A percentile compares a stretch with the other conserved stretches of the same genome.
These are phyloP conservation scores for Rhopalosiphum padi DNA, from an alignment of 1,140 invertebrate species.

Conservation along the genomic window DNA sequence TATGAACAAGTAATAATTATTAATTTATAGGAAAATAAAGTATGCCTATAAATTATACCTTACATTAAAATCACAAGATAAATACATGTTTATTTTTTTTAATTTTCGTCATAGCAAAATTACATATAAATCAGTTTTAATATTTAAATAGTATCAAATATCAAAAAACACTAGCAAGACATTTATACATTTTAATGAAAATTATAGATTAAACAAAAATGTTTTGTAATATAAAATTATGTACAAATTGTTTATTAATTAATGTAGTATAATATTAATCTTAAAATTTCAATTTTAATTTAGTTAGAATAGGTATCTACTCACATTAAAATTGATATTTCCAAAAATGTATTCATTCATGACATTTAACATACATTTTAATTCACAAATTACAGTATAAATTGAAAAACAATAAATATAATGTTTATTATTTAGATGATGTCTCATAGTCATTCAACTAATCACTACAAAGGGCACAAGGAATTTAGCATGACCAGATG, in stretches of 20 bases:
- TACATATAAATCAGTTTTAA: background rate
- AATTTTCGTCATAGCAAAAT: no score
- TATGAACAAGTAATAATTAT: background rate
- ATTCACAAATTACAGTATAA: background rate
- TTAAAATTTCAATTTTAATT: background rate
- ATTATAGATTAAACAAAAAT: no score
- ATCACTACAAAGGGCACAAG: constrained; percentile 32
- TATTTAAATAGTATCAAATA: background rate
- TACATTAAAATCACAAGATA: background rate
- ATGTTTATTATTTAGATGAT: constrained; percentile 28
- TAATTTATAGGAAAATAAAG: background rate
- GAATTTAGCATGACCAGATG: constrained; percentile 48
- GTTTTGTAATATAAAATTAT: background rate
- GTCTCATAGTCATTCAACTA: constrained; percentile 38
- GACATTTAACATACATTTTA: background rate
- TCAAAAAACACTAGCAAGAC: no score
- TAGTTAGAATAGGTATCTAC: background rate
- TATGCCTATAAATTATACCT: background rate
- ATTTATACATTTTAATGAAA: no score
- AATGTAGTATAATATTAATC: background rate
- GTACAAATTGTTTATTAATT: background rate
- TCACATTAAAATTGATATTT: background rate
- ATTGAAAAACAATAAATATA: background rate
- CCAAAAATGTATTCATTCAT: background rate
- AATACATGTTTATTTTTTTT: no score